A percentile compares a stretch with the other conserved stretches of the same genome.
These are phyloP conservation scores for Acleris sparsana DNA, from an alignment of 2,888 invertebrate genomes.

Conservation along the genomic window DNA sequence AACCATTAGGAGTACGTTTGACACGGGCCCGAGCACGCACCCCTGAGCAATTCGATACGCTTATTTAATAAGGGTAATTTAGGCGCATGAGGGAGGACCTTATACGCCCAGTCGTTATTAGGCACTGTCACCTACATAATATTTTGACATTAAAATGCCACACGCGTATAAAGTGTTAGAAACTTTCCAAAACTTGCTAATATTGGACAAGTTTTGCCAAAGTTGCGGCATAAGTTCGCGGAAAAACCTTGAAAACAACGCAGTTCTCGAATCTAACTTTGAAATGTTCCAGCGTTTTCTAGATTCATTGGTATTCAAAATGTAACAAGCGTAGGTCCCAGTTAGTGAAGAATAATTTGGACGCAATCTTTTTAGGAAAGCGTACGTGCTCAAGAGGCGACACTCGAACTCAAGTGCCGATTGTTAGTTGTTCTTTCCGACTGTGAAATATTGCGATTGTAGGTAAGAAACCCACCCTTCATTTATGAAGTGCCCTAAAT, in stretches of 20 bases:
- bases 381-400: constrained; percentile 23
- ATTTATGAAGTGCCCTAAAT: constrained; percentile 16
- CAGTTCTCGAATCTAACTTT: too few relatives aligned
- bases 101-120: constrained; percentile 23
- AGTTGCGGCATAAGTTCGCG: too few relatives aligned
- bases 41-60: constrained; percentile 26
- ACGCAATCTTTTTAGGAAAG: constrained; percentile 19
- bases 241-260: too few relatives aligned
- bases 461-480: constrained; percentile 17
- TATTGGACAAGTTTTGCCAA: neutral
- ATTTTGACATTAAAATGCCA: constrained; percentile 22
- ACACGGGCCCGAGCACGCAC: constrained; percentile 18
- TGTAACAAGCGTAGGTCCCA: constrained; percentile 1
- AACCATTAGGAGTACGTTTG: constrained; percentile 18
- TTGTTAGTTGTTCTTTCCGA: constrained; percentile 18
- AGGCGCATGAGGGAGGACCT: constrained; percentile 7
- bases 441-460: neutral
- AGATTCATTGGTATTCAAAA: constrained; percentile 1
- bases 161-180: constrained; percentile 12
- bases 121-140: constrained; percentile 43
- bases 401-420: constrained; percentile 16
- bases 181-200: neutral
- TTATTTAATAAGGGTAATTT: constrained; percentile 22
- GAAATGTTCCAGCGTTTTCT: neutral
- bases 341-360: constrained; percentile 2